These are phyloP conservation scores for Phlogophora meticulosa DNA, from an alignment of 2,888 invertebrate species.

Conservation along the genomic window DNA sequence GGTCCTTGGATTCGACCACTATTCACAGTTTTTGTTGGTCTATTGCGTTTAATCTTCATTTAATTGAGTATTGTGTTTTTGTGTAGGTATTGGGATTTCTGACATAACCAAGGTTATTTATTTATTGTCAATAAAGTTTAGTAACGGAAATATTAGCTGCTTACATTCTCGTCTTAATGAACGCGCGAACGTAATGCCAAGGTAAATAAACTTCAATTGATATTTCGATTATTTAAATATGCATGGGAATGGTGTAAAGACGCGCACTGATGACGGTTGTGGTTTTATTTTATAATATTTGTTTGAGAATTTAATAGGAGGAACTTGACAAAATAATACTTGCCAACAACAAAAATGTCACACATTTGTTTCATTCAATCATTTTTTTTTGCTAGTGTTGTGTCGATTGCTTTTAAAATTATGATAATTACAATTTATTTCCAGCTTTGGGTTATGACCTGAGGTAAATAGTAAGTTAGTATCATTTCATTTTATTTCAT, in stretches of 20 bases:
- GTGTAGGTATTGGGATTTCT: slow-evolving; percentile 50
- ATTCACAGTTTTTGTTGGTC: slow-evolving; percentile 56
- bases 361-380: too few relatives aligned
- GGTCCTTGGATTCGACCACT: slow-evolving; percentile 49
- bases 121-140: slow-evolving; percentile 60
- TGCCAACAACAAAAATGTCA: too few relatives aligned
- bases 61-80: slow-evolving; percentile 71
- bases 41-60: slow-evolving; percentile 65
- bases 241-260: slow-evolving; percentile 44
- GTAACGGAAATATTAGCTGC: slow-evolving; percentile 57
- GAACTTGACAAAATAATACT: too few relatives aligned
- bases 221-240: slow-evolving; percentile 67
- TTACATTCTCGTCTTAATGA: slow-evolving; percentile 62
- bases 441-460: too few relatives aligned
- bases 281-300: background rate
- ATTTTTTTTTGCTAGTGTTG: too few relatives aligned
- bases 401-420: too few relatives aligned
- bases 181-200: slow-evolving; percentile 66
- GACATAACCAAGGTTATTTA: slow-evolving; percentile 68
- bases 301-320: too few relatives aligned
- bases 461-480: too few relatives aligned
- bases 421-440: too few relatives aligned
- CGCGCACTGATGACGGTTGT: slow-evolving; percentile 8
- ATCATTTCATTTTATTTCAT: too few relatives aligned
- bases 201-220: slow-evolving; percentile 64